A percentile compares a stretch with the other conserved stretches of the same genome.
Evolutionary conservation across 2,888 invertebrate genomes (phyloP).

Genomic region (Temnothorax unifasciatus): DNA sequence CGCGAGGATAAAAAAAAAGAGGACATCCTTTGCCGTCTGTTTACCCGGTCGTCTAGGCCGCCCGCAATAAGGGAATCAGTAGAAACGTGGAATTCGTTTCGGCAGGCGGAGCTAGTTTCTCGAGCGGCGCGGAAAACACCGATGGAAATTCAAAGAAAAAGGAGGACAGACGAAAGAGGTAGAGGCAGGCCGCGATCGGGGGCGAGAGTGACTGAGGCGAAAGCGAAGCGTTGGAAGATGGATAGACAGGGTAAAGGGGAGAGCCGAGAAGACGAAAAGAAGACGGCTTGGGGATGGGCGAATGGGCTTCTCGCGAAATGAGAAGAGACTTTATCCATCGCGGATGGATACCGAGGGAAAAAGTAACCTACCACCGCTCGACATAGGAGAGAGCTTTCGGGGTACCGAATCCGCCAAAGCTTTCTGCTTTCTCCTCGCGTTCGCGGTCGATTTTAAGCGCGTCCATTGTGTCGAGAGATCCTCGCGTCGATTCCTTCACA

Average conservation of each 20-base stretch:
- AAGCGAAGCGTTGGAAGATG: slow-evolving; percentile 30
- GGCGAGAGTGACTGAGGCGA: slow-evolving; percentile 36
- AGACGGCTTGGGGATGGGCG: slow-evolving; percentile 61
- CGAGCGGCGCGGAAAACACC: slow-evolving; percentile 66
- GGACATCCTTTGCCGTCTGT: slow-evolving; percentile 68
- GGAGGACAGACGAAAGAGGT: slow-evolving; percentile 26
- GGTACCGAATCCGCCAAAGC: slow-evolving; percentile 65
- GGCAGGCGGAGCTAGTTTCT: slow-evolving; percentile 72
- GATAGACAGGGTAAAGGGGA: slow-evolving; percentile 42
- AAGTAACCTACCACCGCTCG: slow-evolving; percentile 64
- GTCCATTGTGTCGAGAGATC: slow-evolving; percentile 69
- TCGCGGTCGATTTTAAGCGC: slow-evolving; percentile 71
- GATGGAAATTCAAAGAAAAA: slow-evolving; percentile 61
- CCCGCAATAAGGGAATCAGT: slow-evolving; percentile 77
- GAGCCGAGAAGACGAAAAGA: slow-evolving; percentile 59
- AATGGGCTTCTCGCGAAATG: slow-evolving; percentile 76
- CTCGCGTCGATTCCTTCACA: slow-evolving; percentile 53
- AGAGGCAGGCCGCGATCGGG: slow-evolving; percentile 30
- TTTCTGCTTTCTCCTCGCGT: slow-evolving; percentile 65
- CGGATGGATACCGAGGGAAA: slow-evolving; percentile 71
- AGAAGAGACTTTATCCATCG: slow-evolving; percentile 76
- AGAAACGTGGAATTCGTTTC: slow-evolving; percentile 72
- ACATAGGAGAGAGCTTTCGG: slow-evolving; percentile 62
- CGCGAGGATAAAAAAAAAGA: slow-evolving; percentile 34
- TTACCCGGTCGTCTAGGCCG: slow-evolving; percentile 76